Evolutionary conservation across 2,888 invertebrate genomes (phyloP), one percentile per base, ranked within the genome.

Genomic region (Muschampia plurimacula): DNA sequence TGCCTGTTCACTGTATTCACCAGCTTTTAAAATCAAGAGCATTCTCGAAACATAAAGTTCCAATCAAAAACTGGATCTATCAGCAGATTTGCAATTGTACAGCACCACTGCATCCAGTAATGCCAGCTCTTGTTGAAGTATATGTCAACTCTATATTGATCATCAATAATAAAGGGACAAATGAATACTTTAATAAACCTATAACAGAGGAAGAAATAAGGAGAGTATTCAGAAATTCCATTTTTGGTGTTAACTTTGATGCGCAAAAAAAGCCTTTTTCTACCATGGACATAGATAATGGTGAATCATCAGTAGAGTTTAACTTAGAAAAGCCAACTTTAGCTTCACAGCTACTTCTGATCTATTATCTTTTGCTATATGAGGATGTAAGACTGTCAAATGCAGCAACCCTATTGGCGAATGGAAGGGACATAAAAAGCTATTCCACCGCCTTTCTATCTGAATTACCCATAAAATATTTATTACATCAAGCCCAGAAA

Each of bases 61-160:
- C 98, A 0, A 99, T 99, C 7, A 99, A 98, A 91, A 97, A 97
- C 82, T 99, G 99, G 99, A 99, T 99, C 77, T 99, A 98, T 83
- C 96, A 96, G 78, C 99, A 99, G 93, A 97, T 99, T 72, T 97
- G 98, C 83, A 96, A 96, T 78, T 97, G 98, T 78, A 96, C 96
- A 0, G 96, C 97, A n/a, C 99, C 99, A 0, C 89, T 99, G 64
- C 99, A 99, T 92, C 97, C 99, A 0, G 98, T 99, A 1, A 95
- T 99, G 88, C 98, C 99, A 0, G 97, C 97, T 2, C 93, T 99
- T 41, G 97, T 99, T 0, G 99, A 99, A 91, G 98, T 98, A 0
- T 99, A 98, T 83, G 98, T 99, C 0, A 98, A 97, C 87, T 99
- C 99, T 2, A 97, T 99, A 75, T 96, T 99, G 15, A 95, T 97